Evolutionary conservation across 1,140 invertebrate genomes (phyloP), one percentile per base, ranked within the genome.

Genomic region (Cydia pomonella): DNA sequence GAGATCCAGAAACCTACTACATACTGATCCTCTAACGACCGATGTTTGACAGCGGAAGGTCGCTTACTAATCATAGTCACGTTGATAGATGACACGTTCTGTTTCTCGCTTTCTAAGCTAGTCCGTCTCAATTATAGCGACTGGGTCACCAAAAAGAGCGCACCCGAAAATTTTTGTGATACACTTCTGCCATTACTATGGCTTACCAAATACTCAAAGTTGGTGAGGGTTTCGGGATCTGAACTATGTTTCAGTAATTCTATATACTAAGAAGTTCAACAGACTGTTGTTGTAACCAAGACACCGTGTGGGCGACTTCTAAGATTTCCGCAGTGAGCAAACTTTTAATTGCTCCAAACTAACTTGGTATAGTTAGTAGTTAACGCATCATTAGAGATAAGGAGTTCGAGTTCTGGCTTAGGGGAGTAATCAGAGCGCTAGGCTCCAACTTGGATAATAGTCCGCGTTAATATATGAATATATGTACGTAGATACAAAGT

Each of bases 351-450:
- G 64, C 64, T 69, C 13, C n/a, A 33, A 13, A 18, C 33, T 18
- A 66, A 69, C 64, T 69, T 69, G 27, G 27, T 33, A 18, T 18
- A 33, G 25, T 64, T 64, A 69, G 64, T 33, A 69, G 27, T 33
- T 69, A 59, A 41, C 64, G 27, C 64, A 69, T 69, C 64, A 69
- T 69, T 69, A 69, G 64, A 69, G 27, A 38, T 33, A 69, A 59
- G 53, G 53, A 59, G 53, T 50, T 50, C 21, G 64, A 69, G 64
- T 23, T 41, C 64, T 33, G n/a, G 9, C 64, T 69, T 33, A 21
- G 27, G 64, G 27, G 29, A 38, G 64, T 69, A 33, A 33, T 33
- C 64, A 69, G 64, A 64, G 64, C 64, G 29, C 64, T 29, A 38
- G 64, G 3, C 64, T 64, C 6, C 10, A 38, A 66, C 25, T 66